Evolutionary conservation across 2,888 invertebrate genomes (phyloP), one percentile per base, ranked within the genome.

Genomic region (Epistrophe grossulariae): DNA sequence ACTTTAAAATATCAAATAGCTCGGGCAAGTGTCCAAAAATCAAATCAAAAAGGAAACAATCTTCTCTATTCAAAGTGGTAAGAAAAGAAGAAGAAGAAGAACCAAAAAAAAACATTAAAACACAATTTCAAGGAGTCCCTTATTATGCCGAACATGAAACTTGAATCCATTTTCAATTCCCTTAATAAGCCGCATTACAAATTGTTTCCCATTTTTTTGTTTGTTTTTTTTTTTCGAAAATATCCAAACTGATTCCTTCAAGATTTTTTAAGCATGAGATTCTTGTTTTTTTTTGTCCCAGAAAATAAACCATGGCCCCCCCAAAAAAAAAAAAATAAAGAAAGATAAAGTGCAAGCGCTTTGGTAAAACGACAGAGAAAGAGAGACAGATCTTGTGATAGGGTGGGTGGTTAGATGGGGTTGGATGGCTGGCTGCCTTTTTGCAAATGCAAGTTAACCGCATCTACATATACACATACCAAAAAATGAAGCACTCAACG

Each of bases 141-240:
- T 87, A 79, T 87, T 83, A 87, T 83, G 87, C 76, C 71, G 66
- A 87, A 87, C 83, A 87, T 87, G 79, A 83, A 83, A 83, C 74
- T 83, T 74, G 83, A 87, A 87, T 83, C 76, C 83, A 83, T 72
- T 87, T 87, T 87, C 83, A 87, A 87, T 79, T 83, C 83, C 71
- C 83, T 48, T 83, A 87, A 87, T 87, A 87, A 87, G 83, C 87
- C 83, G 87, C 87, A 87, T 87, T 79, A 87, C 83, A 87, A 87
- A 87, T 87, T 87, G 87, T 87, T 87, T 87, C 79, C 76, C 55
- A 76, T 66, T 87, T 83, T 43, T 45, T 2, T n/a, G 15, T 43
- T 50, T 24, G 19, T 38, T 45, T 45, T n/a, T n/a, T 45, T 45
- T 52, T 24, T 35, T 38, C 3, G 4, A 40, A 35, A 76, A 79